Percentiles rank a stretch among this genome's conserved stretches.
phyloP scores from a whole-genome alignment of 2,113 vertebrate species.

The Pelobates fuscus region DNA sequence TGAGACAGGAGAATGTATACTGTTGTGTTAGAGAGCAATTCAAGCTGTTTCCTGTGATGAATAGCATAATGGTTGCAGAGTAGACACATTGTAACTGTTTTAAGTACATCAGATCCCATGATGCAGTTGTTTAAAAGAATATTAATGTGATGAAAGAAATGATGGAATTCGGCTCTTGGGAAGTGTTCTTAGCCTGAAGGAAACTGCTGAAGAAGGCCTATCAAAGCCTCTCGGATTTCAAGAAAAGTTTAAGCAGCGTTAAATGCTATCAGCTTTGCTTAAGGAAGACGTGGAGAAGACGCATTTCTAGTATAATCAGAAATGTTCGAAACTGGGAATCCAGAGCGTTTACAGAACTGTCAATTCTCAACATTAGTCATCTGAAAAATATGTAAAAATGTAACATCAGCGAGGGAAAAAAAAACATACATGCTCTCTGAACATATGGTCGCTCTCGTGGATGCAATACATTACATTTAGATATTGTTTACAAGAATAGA shows the following conservation, averaged over 20 bases:
- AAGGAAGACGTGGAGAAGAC: no score
- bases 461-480: no score
- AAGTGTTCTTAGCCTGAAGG: conserved; percentile 55
- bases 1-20: conserved; percentile 61
- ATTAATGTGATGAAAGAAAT: conserved; percentile 67
- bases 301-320: no score
- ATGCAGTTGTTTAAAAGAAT: conserved; percentile 58
- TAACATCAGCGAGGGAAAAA: no score
- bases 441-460: no score
- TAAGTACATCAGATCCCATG: conserved; percentile 59
- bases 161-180: conserved; percentile 61
- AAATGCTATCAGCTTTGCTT: not conserved
- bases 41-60: conserved; percentile 65
- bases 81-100: conserved; percentile 53
- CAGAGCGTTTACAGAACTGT: no score
- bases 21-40: conserved; percentile 60
- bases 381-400: no score
- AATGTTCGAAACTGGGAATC: no score
- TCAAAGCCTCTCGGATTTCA: conserved; percentile 47
- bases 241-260: conserved; percentile 9
- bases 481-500: no score
- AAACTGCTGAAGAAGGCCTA: conserved; percentile 40
- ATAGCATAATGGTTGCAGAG: conserved; percentile 54
- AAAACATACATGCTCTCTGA: no score
- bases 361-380: no score